A percentile compares a stretch with the other conserved stretches of the same genome.
Conservation (phyloP, 2,113 vertebrate genomes). For the Chionodraco myersi region DNA sequence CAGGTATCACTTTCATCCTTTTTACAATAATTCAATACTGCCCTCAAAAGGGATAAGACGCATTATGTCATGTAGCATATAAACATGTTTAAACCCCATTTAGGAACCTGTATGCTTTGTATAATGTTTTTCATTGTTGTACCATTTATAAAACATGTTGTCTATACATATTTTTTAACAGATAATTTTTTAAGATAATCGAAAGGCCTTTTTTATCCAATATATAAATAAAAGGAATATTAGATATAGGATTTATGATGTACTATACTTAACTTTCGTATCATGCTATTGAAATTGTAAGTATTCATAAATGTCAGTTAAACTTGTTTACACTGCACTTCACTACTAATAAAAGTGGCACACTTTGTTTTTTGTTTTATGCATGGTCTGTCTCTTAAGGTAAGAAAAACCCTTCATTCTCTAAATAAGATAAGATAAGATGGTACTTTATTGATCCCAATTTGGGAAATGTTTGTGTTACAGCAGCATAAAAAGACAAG, state of each 20-base stretch:
- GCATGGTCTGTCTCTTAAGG: neutral
- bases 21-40: neutral
- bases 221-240: neutral
- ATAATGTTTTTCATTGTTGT: neutral
- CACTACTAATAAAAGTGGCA: neutral
- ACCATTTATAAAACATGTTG: neutral
- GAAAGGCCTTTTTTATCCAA: neutral
- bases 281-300: neutral
- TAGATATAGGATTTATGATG: neutral
- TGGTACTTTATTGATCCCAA: no score
- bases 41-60: slow-evolving; percentile 16
- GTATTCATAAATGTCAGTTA: neutral
- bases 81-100: neutral
- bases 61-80: neutral
- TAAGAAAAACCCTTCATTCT: neutral
- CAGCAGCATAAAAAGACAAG: no score
- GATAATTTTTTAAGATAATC: neutral
- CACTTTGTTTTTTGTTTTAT: neutral
- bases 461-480: no score
- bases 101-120: neutral
- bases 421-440: no score
- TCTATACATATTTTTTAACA: neutral
- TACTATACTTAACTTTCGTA: neutral
- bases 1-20: neutral
- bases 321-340: neutral